Evolutionary conservation across 2,888 invertebrate species (phyloP).

Genomic region (Chrysodeixis includens): DNA sequence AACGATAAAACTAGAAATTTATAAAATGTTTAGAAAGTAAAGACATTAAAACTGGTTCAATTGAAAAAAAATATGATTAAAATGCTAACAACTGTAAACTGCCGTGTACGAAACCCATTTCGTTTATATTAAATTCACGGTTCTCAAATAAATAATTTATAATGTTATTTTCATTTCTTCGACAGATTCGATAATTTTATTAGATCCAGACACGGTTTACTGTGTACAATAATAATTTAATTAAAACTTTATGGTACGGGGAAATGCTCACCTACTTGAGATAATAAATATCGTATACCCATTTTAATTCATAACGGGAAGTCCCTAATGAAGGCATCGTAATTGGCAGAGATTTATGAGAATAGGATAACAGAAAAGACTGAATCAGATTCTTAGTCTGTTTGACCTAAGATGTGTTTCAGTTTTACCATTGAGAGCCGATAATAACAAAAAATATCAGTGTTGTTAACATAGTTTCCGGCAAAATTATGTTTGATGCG

Average conservation of each 20-base stretch:
- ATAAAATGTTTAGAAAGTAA: neutral
- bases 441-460: too few species aligned
- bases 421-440: too few species aligned
- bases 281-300: slow-evolving; percentile 5
- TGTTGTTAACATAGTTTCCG: too few species aligned
- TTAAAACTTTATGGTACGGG: slow-evolving; percentile 5
- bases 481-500: too few species aligned
- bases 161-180: slow-evolving; percentile 13
- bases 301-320: slow-evolving; percentile 19
- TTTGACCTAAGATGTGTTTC: too few species aligned
- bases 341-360: too few species aligned
- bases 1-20: too few species aligned
- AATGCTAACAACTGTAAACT: neutral
- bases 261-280: slow-evolving; percentile 3
- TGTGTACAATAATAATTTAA: slow-evolving; percentile 25
- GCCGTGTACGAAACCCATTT: neutral
- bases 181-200: slow-evolving; percentile 20
- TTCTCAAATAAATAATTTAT: slow-evolving; percentile 18
- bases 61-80: neutral
- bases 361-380: too few species aligned
- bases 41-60: neutral
- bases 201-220: slow-evolving; percentile 28
- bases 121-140: slow-evolving; percentile 8
- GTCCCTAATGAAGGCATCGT: slow-evolving; percentile 10
- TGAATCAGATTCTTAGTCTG: too few species aligned